A percentile compares a stretch with the other conserved stretches of the same genome.
These are phyloP conservation scores for Apolygus lucorum DNA, from an alignment of 1,140 invertebrate genomes.

Conservation along the genomic window DNA sequence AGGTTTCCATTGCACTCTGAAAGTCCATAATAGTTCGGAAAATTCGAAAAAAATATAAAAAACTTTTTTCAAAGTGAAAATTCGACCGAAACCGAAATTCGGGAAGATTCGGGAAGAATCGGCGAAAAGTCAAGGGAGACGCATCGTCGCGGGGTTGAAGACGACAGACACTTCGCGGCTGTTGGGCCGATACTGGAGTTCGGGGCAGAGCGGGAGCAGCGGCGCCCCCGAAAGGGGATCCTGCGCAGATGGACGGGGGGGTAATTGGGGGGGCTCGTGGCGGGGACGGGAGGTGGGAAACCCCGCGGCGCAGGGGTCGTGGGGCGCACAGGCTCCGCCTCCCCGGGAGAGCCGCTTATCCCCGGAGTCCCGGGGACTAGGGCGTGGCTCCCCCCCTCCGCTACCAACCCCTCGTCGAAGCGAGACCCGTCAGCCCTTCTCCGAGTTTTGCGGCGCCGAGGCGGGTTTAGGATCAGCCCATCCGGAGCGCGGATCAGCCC, in stretches of 20 bases:
- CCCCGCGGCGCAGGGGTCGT: neutral
- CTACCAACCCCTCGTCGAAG: neutral
- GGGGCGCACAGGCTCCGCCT: neutral
- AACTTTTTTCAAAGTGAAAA: neutral
- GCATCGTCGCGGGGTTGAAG: neutral
- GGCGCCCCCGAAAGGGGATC: neutral
- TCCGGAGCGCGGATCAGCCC: neutral
- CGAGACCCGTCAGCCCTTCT: neutral
- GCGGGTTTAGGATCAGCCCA: neutral
- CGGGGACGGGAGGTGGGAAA: neutral
- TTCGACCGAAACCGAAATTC: slow-evolving; percentile 16
- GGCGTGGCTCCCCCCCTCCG: slow-evolving; percentile 8
- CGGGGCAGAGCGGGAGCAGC: too few species aligned
- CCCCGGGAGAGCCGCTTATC: neutral
- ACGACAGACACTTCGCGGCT: neutral
- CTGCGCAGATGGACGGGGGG: neutral
- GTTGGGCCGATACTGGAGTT: neutral
- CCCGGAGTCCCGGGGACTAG: neutral
- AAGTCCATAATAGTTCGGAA: slow-evolving; percentile 72
- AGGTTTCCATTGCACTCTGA: slow-evolving; percentile 94
- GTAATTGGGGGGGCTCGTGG: neutral
- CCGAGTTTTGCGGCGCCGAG: neutral
- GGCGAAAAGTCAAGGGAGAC: neutral
- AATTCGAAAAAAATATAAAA: neutral
- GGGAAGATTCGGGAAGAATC: neutral